These are phyloP conservation scores for Stictonetta naevosa DNA, from an alignment of 2,113 vertebrate species.

Conservation along the genomic window DNA sequence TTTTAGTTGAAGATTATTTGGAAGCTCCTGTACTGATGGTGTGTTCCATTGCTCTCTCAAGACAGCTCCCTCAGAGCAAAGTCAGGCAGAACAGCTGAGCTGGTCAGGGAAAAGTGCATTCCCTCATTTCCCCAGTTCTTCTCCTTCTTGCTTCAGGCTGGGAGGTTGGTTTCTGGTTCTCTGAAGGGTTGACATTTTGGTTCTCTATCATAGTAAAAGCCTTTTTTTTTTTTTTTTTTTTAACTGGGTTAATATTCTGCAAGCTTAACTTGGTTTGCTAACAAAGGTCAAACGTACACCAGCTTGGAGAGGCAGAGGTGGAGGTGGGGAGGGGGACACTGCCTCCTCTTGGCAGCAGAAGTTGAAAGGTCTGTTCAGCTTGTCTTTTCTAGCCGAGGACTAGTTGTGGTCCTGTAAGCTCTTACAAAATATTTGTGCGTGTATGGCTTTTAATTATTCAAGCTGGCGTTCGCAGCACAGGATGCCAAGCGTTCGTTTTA, in stretches of 20 bases:
- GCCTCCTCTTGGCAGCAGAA: conserved; percentile 41
- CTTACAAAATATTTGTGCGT: background rate
- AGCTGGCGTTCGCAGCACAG: background rate
- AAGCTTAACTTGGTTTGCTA: conserved; percentile 27
- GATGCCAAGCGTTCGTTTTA: background rate
- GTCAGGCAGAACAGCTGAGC: background rate
- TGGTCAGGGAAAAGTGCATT: background rate
- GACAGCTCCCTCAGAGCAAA: background rate
- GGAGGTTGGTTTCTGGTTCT: background rate
- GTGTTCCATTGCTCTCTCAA: background rate
- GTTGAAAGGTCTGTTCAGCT: background rate
- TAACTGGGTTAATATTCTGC: conserved; percentile 46
- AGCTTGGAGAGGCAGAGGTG: background rate
- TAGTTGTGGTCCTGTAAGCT: background rate
- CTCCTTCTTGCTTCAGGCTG: background rate
- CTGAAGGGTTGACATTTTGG: background rate
- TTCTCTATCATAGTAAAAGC: background rate
- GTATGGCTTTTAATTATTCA: background rate
- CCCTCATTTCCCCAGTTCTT: background rate
- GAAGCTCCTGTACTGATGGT: background rate
- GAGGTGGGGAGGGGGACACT: background rate
- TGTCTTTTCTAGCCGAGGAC: background rate
- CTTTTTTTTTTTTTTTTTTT: background rate
- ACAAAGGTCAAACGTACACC: conserved; percentile 41
- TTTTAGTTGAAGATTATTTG: background rate